Base-by-base conservation (phyloP, 2,888 invertebrate species). In the Drosophila koepferae region DNA sequence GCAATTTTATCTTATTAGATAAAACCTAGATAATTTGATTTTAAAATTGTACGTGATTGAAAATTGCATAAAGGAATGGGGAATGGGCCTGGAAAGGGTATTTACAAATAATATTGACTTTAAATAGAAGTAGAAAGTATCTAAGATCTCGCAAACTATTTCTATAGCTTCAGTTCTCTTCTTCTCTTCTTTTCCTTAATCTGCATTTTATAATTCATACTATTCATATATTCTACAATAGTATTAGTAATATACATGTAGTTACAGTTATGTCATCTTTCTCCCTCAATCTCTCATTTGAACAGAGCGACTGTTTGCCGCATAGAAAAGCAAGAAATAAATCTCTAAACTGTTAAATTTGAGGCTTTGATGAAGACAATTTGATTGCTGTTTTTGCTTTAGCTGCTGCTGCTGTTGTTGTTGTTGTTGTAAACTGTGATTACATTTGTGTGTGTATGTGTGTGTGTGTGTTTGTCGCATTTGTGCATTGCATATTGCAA, bases 321-420 rank as follows among this genome's bases (percentile, higher is more conserved):
- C 36, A 28, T 1, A 16, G 3, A 53, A 18, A 36, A 53, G 31
- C 12, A 34, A 31, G 10, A 41, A 41, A 40, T 2, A 55, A 55
- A 41, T 16, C 16, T 34, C 34, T 36, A 44, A 41, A 54, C 55
- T 58, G 58, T 55, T 63, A 43, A 59, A 44, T 55, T 75, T 46
- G 61, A 54, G 61, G 44, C 44, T 53, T 38, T 18, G 41, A 41
- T 58, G 40, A 63, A 74, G 60, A 55, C 59, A 74, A 56, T 66
- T 74, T 60, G 51, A 62, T 63, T 72, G 28, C 40, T 28, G 31
- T 41, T 54, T 10, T 67, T 66, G 46, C 41, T 34, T 10, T 12
- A 12, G 49, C 12, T 31, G 18, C 23, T 49, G 28, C 9, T 14
- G 44, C 12, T 44, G 20, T 10, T 20, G 43, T 2, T 23, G 23